Evolutionary conservation across 2,888 invertebrate genomes (phyloP), one percentile per base, ranked within the genome.

Genomic region (Dynastes tityus): DNA sequence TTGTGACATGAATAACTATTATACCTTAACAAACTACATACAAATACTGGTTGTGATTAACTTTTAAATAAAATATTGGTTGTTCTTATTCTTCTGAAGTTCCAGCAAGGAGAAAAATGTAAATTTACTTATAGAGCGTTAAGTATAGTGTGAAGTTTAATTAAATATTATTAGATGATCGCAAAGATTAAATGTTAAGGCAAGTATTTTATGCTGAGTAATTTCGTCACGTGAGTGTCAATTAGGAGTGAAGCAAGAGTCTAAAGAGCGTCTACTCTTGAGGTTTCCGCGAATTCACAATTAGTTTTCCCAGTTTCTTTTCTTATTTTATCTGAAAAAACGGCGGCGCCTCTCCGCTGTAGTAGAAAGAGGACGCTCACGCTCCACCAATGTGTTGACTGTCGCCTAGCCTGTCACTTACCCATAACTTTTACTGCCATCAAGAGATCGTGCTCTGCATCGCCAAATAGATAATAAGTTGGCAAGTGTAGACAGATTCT

Each of bases 361-460:
- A 29, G 27, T 22, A 22, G 13, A 68, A 16, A 45, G 27, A 61
- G 45, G 71, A 32, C 71, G 71, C 73, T 74, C 61, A 74, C 73
- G 85, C 81, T 78, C 81, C 81, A 79, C 79, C 85, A 81, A 84
- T 85, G 85, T 84, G 85, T 85, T 83, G 85, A 84, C 84, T 85
- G 85, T 85, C 85, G 82, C 80, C 73, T 83, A 49, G 82, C 82
- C 80, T 84, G 84, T 85, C 84, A 84, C 83, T 84, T 84, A 80
- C 80, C 85, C 84, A 67, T 86, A 86, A 86, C 85, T 87, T 86
- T 85, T 85, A 83, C 83, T 77, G 79, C 73, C 73, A 74, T 79
- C 79, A 67, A 70, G 40, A 45, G 61, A 77, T 82, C 86, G 86
- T 86, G 86, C 83, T 79, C 82, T 80, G 86, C 86, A 86, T 87